Evolutionary conservation across 2,888 invertebrate genomes (phyloP).

Genomic region (Emmelina monodactyla): DNA sequence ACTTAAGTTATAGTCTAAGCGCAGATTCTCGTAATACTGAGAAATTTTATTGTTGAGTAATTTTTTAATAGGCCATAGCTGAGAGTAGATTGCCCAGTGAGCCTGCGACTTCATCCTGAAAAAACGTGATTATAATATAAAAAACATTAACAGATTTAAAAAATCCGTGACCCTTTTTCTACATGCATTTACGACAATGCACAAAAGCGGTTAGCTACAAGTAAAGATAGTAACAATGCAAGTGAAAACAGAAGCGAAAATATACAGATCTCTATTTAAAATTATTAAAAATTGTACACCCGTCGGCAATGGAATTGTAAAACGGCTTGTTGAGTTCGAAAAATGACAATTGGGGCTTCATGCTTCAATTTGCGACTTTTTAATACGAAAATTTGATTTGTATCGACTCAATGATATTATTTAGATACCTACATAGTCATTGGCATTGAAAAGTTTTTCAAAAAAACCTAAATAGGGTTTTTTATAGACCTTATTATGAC

Average conservation of each 20-base stretch:
- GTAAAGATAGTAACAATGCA: constrained; percentile 44
- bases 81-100: constrained; percentile 72
- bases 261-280: constrained; percentile 53
- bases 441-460: no score
- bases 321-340: constrained; percentile 1
- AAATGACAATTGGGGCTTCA: no score
- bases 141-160: not conserved
- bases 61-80: constrained; percentile 67
- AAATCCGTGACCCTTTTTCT: not conserved
- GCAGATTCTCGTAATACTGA: constrained; percentile 32
- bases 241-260: constrained; percentile 44
- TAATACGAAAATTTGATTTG: no score
- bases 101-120: constrained; percentile 74
- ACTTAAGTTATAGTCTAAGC: constrained; percentile 14
- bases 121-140: no score
- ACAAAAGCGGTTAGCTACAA: constrained; percentile 53
- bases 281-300: constrained; percentile 32
- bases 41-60: constrained; percentile 26
- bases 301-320: constrained; percentile 9
- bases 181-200: constrained; percentile 13
- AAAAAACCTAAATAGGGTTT: no score
- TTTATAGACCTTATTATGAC: no score
- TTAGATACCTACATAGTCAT: no score
- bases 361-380: no score
- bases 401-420: no score